Evolutionary conservation across 2,113 vertebrate species (phyloP).

Genomic region (Gobius niger): DNA sequence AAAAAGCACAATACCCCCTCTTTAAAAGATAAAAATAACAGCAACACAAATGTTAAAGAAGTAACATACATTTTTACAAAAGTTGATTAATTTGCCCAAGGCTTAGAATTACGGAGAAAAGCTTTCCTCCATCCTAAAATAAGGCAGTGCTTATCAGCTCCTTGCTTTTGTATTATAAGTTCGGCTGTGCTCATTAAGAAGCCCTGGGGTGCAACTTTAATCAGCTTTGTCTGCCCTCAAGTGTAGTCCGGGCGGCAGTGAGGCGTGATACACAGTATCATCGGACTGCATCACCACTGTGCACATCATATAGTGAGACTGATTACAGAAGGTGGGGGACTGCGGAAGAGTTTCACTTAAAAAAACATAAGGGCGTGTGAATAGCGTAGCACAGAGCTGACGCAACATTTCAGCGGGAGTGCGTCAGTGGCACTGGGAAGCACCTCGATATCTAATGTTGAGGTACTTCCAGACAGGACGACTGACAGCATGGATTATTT

Average conservation of each 20-base stretch:
- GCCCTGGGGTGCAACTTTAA: conserved; percentile 4
- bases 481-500: not conserved
- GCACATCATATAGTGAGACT: not conserved
- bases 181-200: conserved; percentile 1
- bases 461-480: not conserved
- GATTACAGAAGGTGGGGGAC: not conserved
- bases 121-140: not conserved
- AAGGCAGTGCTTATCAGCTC: conserved; percentile 4
- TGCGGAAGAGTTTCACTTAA: not conserved
- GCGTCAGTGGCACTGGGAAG: conserved; percentile 48
- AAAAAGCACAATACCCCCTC: too few relatives aligned
- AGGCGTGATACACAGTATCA: not conserved
- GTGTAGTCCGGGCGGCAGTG: conserved; percentile 1
- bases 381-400: conserved; percentile 27
- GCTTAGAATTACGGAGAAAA: not conserved
- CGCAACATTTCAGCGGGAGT: conserved; percentile 39
- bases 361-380: conserved; percentile 34
- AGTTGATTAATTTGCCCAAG: too few relatives aligned
- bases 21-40: too few relatives aligned
- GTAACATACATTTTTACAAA: too few relatives aligned
- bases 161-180: not conserved
- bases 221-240: conserved; percentile 9
- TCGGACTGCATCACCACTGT: not conserved
- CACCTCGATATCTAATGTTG: conserved; percentile 6
- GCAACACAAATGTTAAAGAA: too few relatives aligned